Percentiles rank a stretch among this genome's conserved stretches.
Conservation (phyloP, 2,113 vertebrate genomes). For the Cyphomyrus plagiostoma region DNA sequence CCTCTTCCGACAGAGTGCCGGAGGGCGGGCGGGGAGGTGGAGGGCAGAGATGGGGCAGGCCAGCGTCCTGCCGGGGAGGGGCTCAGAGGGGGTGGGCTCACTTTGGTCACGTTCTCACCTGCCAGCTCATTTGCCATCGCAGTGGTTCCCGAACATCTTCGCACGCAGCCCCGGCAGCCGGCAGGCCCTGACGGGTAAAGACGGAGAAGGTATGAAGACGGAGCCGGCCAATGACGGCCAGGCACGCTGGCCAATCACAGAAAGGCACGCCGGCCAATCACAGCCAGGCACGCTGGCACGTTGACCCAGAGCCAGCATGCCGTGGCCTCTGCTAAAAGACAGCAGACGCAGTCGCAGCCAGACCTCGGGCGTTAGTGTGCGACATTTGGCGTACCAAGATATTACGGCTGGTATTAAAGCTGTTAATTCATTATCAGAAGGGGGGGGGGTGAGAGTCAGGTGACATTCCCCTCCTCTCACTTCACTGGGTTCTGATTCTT, state of each 20-base stretch:
- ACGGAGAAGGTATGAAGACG: slow-evolving; percentile 15
- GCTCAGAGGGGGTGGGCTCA: neutral
- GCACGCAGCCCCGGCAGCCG: slow-evolving; percentile 37
- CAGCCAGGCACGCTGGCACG: slow-evolving; percentile 8
- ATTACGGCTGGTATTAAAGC: slow-evolving; percentile 1
- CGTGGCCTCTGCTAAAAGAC: slow-evolving; percentile 24
- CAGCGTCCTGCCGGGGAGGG: neutral
- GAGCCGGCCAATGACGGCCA: slow-evolving; percentile 19
- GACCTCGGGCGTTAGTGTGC: slow-evolving; percentile 15
- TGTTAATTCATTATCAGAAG: neutral
- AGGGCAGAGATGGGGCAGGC: too few species aligned
- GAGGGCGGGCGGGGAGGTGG: neutral
- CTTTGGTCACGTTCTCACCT: slow-evolving; percentile 47
- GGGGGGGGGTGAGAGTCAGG: neutral
- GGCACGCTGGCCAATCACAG: slow-evolving; percentile 28
- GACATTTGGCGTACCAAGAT: neutral
- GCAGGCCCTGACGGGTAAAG: slow-evolving; percentile 44
- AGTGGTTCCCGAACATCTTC: slow-evolving; percentile 47
- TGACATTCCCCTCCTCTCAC: neutral
- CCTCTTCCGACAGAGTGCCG: neutral
- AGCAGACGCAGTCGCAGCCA: slow-evolving; percentile 21
- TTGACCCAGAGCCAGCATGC: slow-evolving; percentile 16
- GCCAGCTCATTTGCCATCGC: slow-evolving; percentile 51
- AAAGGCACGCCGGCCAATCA: slow-evolving; percentile 22
- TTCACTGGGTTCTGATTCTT: neutral